Percentiles rank a stretch among this genome's conserved stretches.
phyloP scores from a whole-genome alignment of 2,797 vertebrate genomes.

The Sebastiscus tertius region DNA sequence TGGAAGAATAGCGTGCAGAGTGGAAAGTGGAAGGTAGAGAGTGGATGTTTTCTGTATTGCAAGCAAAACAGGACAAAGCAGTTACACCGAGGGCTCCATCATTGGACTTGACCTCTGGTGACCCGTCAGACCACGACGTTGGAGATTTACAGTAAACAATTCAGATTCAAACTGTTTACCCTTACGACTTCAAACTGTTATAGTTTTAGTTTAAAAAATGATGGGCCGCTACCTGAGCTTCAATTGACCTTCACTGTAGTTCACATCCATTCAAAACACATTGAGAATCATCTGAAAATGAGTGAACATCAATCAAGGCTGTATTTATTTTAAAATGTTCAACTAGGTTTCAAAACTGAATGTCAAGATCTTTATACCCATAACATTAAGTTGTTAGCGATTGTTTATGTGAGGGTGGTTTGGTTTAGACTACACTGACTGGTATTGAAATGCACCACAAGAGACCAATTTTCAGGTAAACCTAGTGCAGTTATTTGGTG shows the following conservation, averaged over 20 bases:
- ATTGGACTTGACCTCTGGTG: not conserved
- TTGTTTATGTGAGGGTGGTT: slow-evolving; percentile 4
- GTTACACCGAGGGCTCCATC: too few species aligned
- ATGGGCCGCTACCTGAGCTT: not conserved
- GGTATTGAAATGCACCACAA: not conserved
- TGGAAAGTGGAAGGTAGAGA: not conserved
- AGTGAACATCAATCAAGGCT: not conserved
- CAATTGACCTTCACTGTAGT: not conserved
- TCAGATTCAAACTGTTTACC: not conserved
- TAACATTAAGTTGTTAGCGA: not conserved
- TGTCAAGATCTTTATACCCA: not conserved
- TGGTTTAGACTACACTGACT: not conserved
- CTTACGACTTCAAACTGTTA: not conserved
- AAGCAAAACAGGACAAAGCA: not conserved
- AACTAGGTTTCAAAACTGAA: not conserved
- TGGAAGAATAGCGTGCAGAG: not conserved
- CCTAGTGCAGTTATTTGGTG: not conserved
- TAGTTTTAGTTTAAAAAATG: not conserved
- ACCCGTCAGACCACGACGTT: not conserved
- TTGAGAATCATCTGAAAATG: not conserved
- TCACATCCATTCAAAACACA: not conserved
- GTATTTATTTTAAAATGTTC: not conserved
- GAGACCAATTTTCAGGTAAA: not conserved
- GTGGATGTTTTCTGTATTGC: not conserved
- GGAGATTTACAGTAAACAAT: not conserved